phyloP scores from a whole-genome alignment of 1,140 invertebrate genomes.

The Chionoecetes opilio region DNA sequence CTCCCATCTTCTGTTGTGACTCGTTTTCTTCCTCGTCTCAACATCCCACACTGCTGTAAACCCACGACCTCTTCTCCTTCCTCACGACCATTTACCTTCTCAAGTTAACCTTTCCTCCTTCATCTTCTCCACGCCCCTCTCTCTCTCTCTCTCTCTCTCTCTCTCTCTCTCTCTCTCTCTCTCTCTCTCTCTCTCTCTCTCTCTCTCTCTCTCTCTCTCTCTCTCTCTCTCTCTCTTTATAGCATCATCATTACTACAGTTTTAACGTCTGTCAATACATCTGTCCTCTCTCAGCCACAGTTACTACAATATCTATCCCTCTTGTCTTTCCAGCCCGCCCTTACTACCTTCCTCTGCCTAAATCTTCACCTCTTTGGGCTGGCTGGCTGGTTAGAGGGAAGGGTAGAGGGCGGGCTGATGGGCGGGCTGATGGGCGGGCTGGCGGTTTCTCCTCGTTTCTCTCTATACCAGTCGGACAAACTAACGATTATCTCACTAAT shows the following conservation, averaged over 20 bases:
- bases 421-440: no score
- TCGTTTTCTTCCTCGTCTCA: no score
- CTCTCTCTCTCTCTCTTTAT: constrained; percentile 62
- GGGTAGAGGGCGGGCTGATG: no score
- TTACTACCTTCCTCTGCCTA: no score
- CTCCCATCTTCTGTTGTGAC: no score
- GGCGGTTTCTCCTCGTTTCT: neutral
- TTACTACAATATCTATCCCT: no score
- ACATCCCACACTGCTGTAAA: neutral
- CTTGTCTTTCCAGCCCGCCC: no score
- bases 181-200: neutral
- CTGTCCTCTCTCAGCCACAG: no score
- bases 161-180: neutral
- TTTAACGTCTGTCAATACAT: no score
- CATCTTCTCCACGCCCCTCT: neutral
- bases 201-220: constrained; percentile 65
- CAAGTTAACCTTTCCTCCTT: neutral
- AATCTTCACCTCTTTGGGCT: no score
- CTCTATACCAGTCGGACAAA: neutral
- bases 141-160: constrained; percentile 40
- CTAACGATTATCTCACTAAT: neutral
- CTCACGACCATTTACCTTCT: neutral
- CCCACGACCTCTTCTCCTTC: neutral
- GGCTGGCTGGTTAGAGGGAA: no score
- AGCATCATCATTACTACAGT: no score